phyloP scores from a whole-genome alignment of 1,140 invertebrate genomes.

The Vanessa tameamea region DNA sequence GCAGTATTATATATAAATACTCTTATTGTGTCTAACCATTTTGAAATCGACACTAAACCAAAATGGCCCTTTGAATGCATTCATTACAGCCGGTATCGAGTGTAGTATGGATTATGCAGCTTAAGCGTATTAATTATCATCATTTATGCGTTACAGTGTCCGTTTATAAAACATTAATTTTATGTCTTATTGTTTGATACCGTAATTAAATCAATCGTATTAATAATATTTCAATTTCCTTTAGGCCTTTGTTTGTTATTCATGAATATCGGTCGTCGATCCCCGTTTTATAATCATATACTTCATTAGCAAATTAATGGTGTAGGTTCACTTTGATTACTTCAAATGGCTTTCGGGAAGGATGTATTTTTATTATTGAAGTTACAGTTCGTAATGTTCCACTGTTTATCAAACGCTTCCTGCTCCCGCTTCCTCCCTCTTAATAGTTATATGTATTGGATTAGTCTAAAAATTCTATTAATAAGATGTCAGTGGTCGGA shows the following conservation, averaged over 20 bases:
- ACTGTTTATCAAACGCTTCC: too few species aligned
- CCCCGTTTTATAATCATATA: slow-evolving; percentile 13
- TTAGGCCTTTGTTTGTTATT: slow-evolving; percentile 27
- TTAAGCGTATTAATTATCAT: slow-evolving; percentile 21
- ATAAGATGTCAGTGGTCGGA: too few species aligned
- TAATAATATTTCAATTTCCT: slow-evolving; percentile 34
- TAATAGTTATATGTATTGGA: too few species aligned
- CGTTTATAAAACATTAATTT: slow-evolving; percentile 25
- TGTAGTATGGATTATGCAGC: slow-evolving; percentile 7
- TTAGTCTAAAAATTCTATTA: too few species aligned
- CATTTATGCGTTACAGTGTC: slow-evolving; percentile 17
- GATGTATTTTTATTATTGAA: too few species aligned
- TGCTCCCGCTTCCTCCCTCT: too few species aligned
- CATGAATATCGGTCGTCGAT: slow-evolving; percentile 28
- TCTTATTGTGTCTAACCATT: too few species aligned
- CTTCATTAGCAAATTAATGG: slow-evolving; percentile 20
- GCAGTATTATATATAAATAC: not conserved
- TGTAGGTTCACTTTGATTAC: not conserved
- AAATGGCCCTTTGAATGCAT: not conserved
- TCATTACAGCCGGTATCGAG: not conserved
- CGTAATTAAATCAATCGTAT: slow-evolving; percentile 32
- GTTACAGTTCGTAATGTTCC: too few species aligned
- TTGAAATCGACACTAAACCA: too few species aligned
- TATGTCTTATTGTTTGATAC: slow-evolving; percentile 34
- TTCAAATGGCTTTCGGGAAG: not conserved